Conservation (phyloP, 1,140 invertebrate genomes). For the Colletes gigas region DNA sequence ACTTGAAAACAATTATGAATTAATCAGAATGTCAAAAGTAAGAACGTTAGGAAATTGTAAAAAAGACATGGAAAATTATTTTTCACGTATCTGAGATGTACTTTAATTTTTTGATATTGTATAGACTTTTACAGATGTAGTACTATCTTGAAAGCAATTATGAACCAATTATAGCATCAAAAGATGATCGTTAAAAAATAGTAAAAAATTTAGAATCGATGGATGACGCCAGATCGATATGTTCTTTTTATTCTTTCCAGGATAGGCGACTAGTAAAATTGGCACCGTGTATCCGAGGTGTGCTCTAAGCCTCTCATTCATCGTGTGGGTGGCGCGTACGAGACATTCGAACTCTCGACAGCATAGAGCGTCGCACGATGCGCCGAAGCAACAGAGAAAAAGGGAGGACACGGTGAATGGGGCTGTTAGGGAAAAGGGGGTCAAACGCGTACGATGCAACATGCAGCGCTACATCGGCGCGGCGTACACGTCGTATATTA, state of each 20-base stretch:
- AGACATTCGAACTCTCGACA: background rate
- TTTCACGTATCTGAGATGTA: too few species aligned
- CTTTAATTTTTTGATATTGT: too few species aligned
- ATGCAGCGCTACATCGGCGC: conserved; percentile 13
- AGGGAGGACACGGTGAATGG: conserved; percentile 30
- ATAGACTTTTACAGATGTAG: too few species aligned
- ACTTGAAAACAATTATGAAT: too few species aligned
- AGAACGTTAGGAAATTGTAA: too few species aligned
- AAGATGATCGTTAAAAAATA: too few species aligned
- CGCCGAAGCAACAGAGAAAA: conserved; percentile 7
- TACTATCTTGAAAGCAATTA: too few species aligned
- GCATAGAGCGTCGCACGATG: background rate
- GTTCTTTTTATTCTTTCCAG: background rate
- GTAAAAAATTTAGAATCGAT: too few species aligned
- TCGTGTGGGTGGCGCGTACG: background rate
- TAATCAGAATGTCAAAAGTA: too few species aligned
- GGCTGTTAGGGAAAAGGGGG: conserved; percentile 40
- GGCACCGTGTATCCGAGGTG: background rate
- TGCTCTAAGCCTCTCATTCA: conserved; percentile 5
- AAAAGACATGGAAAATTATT: too few species aligned
- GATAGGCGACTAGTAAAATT: conserved; percentile 20
- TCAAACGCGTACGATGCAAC: conserved; percentile 33
- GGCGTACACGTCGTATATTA: conserved; percentile 25
- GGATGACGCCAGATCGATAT: too few species aligned
- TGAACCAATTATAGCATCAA: too few species aligned